Base-by-base conservation (phyloP, 2,797 vertebrate genomes). In the Anguilla anguilla region DNA sequence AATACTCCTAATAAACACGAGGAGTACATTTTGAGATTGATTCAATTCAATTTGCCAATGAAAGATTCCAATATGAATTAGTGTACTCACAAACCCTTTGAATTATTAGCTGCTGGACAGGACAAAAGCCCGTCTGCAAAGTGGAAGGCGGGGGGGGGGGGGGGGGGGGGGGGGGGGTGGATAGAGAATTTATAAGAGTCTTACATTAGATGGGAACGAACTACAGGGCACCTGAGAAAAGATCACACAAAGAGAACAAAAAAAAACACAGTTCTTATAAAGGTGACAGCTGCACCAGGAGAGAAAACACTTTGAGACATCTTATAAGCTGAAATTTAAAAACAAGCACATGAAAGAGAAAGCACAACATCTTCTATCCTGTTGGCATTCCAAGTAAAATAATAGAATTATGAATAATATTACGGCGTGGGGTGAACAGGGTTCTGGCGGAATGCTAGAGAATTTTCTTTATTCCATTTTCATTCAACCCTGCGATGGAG, bases 381-480 rank as follows among this genome's bases (percentile, higher is more conserved):
- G 39, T 22, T 22, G 74, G 74, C 35, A 79, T 79, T 22, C 74
- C 51, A 59, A 28, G 25, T 57, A 55, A 39, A 59, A 84, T 39
- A 84, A 84, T 31, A 84, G 53, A 31, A 61, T 82, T 82, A 51
- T 82, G 79, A 79, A 79, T 82, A 82, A 51, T 82, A 46, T 82
- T 2, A 82, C n/a, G 35, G 90, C 92, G 93, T 9, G 51, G 28
- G 69, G 19, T 25, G 19, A 17, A n/a, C 64, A 28, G 64, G 64
- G 64, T 69, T 69, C n/a, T 1, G 64, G 64, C 7, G 64, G 25
- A 92, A 91, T 93, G 93, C 93, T 91, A 89, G 89, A 85, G 77
- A 90, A 86, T 91, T 51, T 82, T 49, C 79, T 82, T 82, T 82
- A 82, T 82, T 82, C 79, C 93, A 93, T 91, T 89, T 92, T 91